Evolutionary conservation across 1,140 invertebrate genomes (phyloP).

Genomic region (Panulirus ornatus): DNA sequence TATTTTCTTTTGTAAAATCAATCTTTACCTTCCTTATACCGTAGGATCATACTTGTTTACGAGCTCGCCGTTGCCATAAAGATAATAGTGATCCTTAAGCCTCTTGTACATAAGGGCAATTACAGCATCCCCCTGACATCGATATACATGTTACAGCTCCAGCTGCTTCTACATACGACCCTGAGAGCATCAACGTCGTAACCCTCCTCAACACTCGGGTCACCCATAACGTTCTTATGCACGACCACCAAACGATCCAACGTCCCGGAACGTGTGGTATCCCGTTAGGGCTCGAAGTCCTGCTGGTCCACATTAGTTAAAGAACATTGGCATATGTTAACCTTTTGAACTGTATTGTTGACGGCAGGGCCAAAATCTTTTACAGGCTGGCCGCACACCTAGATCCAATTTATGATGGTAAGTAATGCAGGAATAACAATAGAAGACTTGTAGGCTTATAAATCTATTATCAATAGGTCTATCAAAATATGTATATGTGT

Average conservation of each 20-base stretch:
- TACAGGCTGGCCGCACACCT: too few relatives aligned
- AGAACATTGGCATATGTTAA: constrained; percentile 25
- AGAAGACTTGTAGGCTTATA: too few relatives aligned
- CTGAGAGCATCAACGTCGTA: neutral
- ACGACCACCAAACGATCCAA: neutral
- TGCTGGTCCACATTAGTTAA: constrained; percentile 9
- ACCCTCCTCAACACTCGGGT: neutral
- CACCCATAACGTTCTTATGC: neutral
- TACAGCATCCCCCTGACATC: neutral
- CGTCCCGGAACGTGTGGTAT: too few relatives aligned
- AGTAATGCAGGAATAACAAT: too few relatives aligned
- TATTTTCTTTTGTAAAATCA: neutral
- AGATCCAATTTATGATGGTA: neutral
- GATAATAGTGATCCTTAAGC: neutral
- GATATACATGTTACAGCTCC: constrained; percentile 30
- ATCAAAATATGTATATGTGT: too few relatives aligned
- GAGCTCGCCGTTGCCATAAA: neutral
- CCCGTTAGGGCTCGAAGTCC: too few relatives aligned
- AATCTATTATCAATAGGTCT: too few relatives aligned
- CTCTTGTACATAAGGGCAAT: neutral
- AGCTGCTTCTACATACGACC: neutral
- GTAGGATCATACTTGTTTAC: neutral
- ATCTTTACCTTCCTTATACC: neutral
- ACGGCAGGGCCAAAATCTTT: too few relatives aligned
- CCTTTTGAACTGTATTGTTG: constrained; percentile 30